phyloP scores from a whole-genome alignment of 2,888 invertebrate genomes.

The Helobdella robusta region DNA sequence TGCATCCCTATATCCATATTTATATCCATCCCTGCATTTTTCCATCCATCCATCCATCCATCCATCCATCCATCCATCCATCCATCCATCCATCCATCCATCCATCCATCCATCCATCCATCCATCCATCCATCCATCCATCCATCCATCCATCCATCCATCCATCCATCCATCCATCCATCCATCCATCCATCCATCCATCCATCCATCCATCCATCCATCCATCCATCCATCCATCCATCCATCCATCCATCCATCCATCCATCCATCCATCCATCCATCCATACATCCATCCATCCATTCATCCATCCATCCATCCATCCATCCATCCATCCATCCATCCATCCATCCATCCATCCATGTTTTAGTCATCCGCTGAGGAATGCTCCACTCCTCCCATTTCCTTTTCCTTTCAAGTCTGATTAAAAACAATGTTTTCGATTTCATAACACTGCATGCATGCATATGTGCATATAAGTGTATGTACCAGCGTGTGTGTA shows the following conservation, averaged over 20 bases:
- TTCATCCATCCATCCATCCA: not conserved
- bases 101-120: not conserved
- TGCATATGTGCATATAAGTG: no score
- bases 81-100: not conserved
- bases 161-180: not conserved
- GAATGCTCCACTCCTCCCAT: not conserved
- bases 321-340: not conserved
- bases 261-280: not conserved
- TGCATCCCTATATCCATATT: not conserved
- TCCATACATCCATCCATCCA: not conserved
- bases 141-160: not conserved
- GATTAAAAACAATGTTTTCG: no score
- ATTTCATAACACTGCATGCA: no score
- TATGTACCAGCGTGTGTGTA: no score
- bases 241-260: not conserved
- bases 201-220: not conserved
- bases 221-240: not conserved
- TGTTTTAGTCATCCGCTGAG: not conserved
- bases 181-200: not conserved
- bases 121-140: not conserved
- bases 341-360: not conserved
- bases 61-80: not conserved
- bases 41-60: not conserved
- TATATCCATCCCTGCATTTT: not conserved
- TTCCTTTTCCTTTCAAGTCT: not conserved